Conservation (phyloP, 2,113 vertebrate species). For the Cinclus cinclus region DNA sequence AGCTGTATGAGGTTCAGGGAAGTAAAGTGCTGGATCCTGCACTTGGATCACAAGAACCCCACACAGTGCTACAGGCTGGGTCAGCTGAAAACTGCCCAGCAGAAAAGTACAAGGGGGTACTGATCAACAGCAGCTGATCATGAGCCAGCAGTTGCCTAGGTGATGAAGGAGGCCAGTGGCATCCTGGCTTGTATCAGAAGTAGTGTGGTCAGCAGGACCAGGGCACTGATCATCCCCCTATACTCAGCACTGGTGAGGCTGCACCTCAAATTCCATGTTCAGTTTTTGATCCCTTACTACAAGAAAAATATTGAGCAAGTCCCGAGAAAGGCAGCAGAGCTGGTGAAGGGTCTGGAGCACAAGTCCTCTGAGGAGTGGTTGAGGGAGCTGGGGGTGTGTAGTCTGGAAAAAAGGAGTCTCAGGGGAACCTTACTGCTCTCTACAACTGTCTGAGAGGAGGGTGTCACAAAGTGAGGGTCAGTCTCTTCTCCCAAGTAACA, state of each 20-base stretch:
- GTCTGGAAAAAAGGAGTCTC: background rate
- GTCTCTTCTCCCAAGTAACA: background rate
- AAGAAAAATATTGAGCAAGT: fast-evolving
- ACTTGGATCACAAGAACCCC: background rate
- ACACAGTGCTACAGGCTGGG: background rate
- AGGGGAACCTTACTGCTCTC: background rate
- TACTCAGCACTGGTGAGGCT: background rate
- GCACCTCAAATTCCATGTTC: background rate
- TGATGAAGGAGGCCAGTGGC: background rate
- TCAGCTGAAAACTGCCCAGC: background rate
- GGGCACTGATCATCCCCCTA: background rate
- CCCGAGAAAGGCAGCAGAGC: background rate
- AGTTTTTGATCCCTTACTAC: background rate
- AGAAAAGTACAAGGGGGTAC: background rate
- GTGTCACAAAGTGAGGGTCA: background rate
- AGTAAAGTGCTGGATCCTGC: background rate
- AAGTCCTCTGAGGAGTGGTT: background rate
- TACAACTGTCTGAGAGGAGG: background rate
- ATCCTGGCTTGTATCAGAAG: background rate
- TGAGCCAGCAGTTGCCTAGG: background rate
- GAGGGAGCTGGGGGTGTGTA: background rate
- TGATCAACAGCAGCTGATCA: background rate
- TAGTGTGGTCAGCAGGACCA: background rate
- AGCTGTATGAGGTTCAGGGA: background rate
- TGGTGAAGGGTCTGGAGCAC: background rate